Evolutionary conservation across 2,888 invertebrate species (phyloP).

Genomic region (Diaperis boleti): DNA sequence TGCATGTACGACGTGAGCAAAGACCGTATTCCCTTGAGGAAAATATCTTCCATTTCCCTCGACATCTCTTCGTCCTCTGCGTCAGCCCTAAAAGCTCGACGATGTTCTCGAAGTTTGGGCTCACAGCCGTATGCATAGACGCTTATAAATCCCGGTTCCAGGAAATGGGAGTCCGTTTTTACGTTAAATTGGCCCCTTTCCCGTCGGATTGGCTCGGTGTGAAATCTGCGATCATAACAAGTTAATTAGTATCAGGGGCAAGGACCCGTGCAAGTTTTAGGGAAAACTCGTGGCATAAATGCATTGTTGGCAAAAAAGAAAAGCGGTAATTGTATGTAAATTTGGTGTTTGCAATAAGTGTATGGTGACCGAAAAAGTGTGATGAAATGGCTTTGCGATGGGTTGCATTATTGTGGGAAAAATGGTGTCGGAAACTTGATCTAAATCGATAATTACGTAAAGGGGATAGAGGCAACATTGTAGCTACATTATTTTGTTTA

Average conservation of each 20-base stretch:
- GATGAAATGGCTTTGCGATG: constrained; percentile 18
- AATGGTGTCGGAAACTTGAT: constrained; percentile 24
- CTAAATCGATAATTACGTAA: constrained; percentile 26
- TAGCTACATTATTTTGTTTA: no score
- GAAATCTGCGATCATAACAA: constrained; percentile 70
- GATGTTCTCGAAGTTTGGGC: constrained; percentile 61
- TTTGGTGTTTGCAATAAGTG: constrained; percentile 30
- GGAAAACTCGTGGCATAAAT: constrained; percentile 14
- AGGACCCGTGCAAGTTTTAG: constrained; percentile 18
- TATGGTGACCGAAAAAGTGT: constrained; percentile 15
- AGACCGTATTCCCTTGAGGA: constrained; percentile 85
- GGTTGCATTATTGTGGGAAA: constrained; percentile 9
- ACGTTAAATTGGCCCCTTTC: constrained; percentile 79
- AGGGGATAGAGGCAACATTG: no score
- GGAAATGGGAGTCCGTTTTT: constrained; percentile 84
- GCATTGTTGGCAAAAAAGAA: constrained; percentile 17
- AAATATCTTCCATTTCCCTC: constrained; percentile 86
- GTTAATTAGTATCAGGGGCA: neutral
- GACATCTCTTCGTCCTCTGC: constrained; percentile 76
- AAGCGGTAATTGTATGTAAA: constrained; percentile 30
- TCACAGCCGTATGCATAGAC: constrained; percentile 89
- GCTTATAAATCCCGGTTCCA: constrained; percentile 87
- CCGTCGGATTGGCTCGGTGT: constrained; percentile 77
- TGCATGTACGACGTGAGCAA: constrained; percentile 87
- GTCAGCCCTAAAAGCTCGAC: constrained; percentile 55